phyloP scores from a whole-genome alignment of 92 coral and sea anemone species.

The Meandrina meandrites region DNA sequence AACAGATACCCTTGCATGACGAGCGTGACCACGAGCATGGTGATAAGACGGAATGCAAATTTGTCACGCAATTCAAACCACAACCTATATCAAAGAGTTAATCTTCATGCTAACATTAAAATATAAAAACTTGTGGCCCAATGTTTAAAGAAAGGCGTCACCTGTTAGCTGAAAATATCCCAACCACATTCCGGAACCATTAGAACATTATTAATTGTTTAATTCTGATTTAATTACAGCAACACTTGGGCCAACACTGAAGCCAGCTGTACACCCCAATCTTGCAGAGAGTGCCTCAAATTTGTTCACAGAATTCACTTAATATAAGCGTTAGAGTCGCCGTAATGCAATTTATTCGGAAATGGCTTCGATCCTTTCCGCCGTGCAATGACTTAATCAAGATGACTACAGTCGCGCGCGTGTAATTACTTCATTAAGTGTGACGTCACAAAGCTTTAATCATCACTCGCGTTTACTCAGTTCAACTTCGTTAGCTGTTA shows the following conservation, averaged over 20 bases:
- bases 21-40: background rate
- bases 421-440: background rate
- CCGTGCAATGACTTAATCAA: background rate
- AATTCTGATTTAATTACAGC: too few species aligned
- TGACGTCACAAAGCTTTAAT: constrained; percentile 24
- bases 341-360: background rate
- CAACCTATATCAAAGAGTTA: too few species aligned
- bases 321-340: background rate
- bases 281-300: too few species aligned
- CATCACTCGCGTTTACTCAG: constrained; percentile 1
- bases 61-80: background rate
- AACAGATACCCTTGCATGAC: background rate
- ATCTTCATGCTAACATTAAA: too few species aligned
- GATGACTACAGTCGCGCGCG: too few species aligned
- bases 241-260: background rate
- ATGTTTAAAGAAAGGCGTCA: background rate
- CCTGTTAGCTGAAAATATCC: background rate
- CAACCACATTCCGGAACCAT: background rate
- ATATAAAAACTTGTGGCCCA: background rate
- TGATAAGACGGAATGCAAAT: background rate
- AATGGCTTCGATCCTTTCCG: background rate
- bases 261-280: background rate
- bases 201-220: background rate
- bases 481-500: constrained; percentile 9
- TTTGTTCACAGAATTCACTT: background rate